Evolutionary conservation across 2,888 invertebrate species (phyloP).

Genomic region (Dicranocentrus wangi): DNA sequence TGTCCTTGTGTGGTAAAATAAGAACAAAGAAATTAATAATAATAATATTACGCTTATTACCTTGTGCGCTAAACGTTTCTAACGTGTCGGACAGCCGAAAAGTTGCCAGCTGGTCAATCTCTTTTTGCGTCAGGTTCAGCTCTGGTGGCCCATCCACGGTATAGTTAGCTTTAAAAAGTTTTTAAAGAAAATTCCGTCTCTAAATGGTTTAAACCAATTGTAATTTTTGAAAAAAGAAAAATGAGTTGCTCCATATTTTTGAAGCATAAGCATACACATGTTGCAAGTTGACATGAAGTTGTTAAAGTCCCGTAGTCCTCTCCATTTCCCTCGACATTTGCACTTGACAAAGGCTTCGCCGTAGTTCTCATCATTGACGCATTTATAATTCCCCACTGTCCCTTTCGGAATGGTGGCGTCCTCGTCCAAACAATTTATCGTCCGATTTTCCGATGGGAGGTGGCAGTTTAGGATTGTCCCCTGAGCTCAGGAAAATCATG

Average conservation of each 20-base stretch:
- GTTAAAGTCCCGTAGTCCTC: constrained; percentile 57
- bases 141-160: constrained; percentile 55
- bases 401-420: constrained; percentile 33
- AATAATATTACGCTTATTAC: no score
- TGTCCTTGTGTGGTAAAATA: no score
- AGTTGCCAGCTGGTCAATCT: no score
- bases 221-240: not conserved
- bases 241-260: no score
- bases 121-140: constrained; percentile 42
- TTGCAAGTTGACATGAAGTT: constrained; percentile 54
- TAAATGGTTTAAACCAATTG: no score
- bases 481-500: no score
- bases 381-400: constrained; percentile 62
- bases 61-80: no score
- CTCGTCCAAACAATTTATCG: constrained; percentile 38
- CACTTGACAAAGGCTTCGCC: constrained; percentile 55
- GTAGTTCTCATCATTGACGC: constrained; percentile 41
- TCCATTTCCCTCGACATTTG: constrained; percentile 62
- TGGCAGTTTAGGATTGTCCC: constrained; percentile 60
- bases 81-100: no score
- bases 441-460: constrained; percentile 31
- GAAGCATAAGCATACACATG: constrained; percentile 49
- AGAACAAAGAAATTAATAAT: no score
- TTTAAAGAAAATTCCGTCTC: no score
- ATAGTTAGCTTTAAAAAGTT: constrained; percentile 47